Evolutionary conservation across 2,888 invertebrate species (phyloP), one percentile per base, ranked within the genome.

Genomic region (Heteromurus nitidus): DNA sequence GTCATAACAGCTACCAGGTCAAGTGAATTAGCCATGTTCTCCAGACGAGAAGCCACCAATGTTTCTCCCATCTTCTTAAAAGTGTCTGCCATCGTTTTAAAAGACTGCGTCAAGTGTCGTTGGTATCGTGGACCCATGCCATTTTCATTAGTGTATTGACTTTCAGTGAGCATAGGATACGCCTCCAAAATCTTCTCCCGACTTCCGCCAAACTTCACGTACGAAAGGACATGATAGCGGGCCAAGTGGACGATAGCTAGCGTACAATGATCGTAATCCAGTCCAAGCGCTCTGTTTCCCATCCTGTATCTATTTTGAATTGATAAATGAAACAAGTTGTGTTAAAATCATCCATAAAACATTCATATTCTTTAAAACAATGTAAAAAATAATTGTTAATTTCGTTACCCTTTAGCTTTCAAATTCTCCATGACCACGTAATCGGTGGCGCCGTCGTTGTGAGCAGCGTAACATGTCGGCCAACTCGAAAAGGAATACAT

Each of bases 141-240:
- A 79, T 79, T 18, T 36, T 64, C 18, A 3, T 64, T 28, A 24
- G 55, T 22, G 22, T 86, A 85, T 84, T 85, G 84, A 9, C 47
- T 55, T 22, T 84, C 81, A 13, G 62, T 50, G 3, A 87, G 50
- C n/a, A 69, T 81, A 1, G 87, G 86, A 69, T 83, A 86, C 18
- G 62, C 83, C 22, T 67, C 68, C 44, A 83, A 16, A 9, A 87
- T 84, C 31, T 70, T 58, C 20, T 86, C 85, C 11, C 31, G 76
- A 18, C 82, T 80, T 3, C 87, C 87, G 13, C 69, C 42, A 47
- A 82, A 87, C 76, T 84, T 87, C 18, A 83, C 86, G 24, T 50
- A 86, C 0, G 86, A 86, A 13, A 85, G 44, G 5, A 85, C 85
- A 70, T 87, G 87, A 36, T 77, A 87, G 30, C 67, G 70, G 0